Base-by-base conservation (phyloP, 2,113 vertebrate genomes). In the Elachura formosa region DNA sequence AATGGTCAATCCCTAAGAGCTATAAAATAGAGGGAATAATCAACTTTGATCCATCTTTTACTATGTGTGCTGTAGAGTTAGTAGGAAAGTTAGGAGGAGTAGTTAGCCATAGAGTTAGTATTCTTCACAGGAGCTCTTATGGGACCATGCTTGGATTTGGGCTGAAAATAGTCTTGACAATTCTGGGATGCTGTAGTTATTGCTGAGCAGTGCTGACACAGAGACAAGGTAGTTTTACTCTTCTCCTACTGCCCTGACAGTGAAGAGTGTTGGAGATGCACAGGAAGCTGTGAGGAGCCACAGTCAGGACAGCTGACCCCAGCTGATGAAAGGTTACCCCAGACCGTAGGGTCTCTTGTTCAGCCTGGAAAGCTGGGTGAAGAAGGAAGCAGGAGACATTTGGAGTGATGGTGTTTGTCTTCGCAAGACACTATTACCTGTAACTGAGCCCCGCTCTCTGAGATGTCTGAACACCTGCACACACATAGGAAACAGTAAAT, bases 21-120 rank as follows among this genome's bases (percentile, higher is more conserved):
- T 89, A 81, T 22, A 25, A 34, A 8, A 34, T 11, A 54, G 31
- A 40, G 8, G 64, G 11, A 87, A 59, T 82, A 62, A 90, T 12
- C 14, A 63, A 2, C 9, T 72, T 68, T 68, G 12, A 48, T 55
- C 10, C 3, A 28, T 41, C 14, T 75, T 77, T 63, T 58, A 6
- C 6, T 14, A 2, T 3, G 2, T 41, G 17, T 11, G 7, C 8
- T 64, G n/a, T n/a, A n/a, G n/a, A n/a, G n/a, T n/a, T n/a, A n/a
- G n/a, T n/a, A n/a, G n/a, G n/a, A n/a, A n/a, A n/a, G n/a, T n/a
- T n/a, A n/a, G n/a, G n/a, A n/a, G n/a, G n/a, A n/a, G n/a, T n/a
- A n/a, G n/a, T n/a, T n/a, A n/a, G n/a, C n/a, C n/a, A n/a, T n/a
- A 36, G 40, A 46, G 14, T 26, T 22, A 55, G 22, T 48, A 20